Percentiles rank a stretch among this genome's conserved stretches.
These are phyloP conservation scores for Ophonus ardosiacus DNA, from an alignment of 2,888 invertebrate genomes.

Conservation along the genomic window DNA sequence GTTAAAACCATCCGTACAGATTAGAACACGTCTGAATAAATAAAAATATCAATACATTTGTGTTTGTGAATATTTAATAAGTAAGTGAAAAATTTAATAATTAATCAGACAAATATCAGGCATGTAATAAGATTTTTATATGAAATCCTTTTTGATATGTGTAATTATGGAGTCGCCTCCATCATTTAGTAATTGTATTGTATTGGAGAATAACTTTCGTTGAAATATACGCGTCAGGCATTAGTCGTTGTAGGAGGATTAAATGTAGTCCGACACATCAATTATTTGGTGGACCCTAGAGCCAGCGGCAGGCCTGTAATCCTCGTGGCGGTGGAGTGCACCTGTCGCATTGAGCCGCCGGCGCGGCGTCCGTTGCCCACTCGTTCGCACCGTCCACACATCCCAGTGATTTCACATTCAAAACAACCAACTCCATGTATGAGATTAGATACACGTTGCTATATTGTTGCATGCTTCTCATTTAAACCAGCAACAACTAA, in stretches of 20 bases:
- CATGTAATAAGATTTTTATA: not conserved
- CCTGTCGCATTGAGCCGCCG: slow-evolving; percentile 49
- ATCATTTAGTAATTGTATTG: not conserved
- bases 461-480: too few species aligned
- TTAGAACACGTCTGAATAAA: too few species aligned
- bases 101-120: not conserved
- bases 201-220: not conserved
- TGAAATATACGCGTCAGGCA: not conserved
- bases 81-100: too few species aligned
- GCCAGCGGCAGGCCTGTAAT: slow-evolving; percentile 33
- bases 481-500: too few species aligned
- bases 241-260: slow-evolving; percentile 19
- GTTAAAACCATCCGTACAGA: too few species aligned
- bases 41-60: too few species aligned
- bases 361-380: not conserved
- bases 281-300: slow-evolving; percentile 54
- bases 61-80: too few species aligned
- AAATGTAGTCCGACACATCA: slow-evolving; percentile 42
- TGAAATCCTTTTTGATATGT: not conserved
- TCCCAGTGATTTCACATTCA: not conserved
- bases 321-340: slow-evolving; percentile 42
- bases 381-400: not conserved
- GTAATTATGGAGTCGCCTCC: not conserved
- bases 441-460: too few species aligned
- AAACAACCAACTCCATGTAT: too few species aligned